phyloP scores from a whole-genome alignment of 1,140 invertebrate genomes.

The Panagrolaimus sp. region DNA sequence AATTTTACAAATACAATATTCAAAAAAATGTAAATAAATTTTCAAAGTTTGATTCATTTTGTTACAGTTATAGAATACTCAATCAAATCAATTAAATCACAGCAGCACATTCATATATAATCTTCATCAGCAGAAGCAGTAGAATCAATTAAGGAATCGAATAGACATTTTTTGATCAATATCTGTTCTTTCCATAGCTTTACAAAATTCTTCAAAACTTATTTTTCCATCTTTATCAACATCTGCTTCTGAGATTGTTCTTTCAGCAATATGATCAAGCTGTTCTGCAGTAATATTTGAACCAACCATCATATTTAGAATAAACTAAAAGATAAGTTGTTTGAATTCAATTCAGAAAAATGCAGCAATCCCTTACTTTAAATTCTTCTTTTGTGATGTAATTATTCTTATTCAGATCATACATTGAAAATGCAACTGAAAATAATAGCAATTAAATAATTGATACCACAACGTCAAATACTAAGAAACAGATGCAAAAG shows the following conservation, averaged over 20 bases:
- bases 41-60: too few relatives aligned
- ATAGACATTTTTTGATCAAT: slow-evolving; percentile 48
- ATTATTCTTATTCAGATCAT: slow-evolving; percentile 95
- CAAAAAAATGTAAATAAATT: too few relatives aligned
- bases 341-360: slow-evolving; percentile 60
- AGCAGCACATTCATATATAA: too few relatives aligned
- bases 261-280: slow-evolving; percentile 63
- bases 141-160: slow-evolving; percentile 41
- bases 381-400: slow-evolving; percentile 92
- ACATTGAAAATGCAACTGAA: slow-evolving; percentile 98
- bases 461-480: too few relatives aligned
- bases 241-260: slow-evolving; percentile 62
- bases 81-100: slow-evolving; percentile 44
- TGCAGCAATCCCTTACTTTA: slow-evolving; percentile 61
- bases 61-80: neutral
- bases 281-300: slow-evolving; percentile 79
- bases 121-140: too few relatives aligned
- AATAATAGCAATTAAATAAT: slow-evolving; percentile 46
- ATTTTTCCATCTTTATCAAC: slow-evolving; percentile 61
- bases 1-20: too few relatives aligned
- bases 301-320: slow-evolving; percentile 96
- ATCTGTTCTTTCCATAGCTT: slow-evolving; percentile 54
- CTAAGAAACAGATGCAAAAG: too few relatives aligned
- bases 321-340: slow-evolving; percentile 68
- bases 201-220: slow-evolving; percentile 61